Base-by-base conservation (phyloP, 2,797 vertebrate genomes). In the Coccyzus lansbergi region DNA sequence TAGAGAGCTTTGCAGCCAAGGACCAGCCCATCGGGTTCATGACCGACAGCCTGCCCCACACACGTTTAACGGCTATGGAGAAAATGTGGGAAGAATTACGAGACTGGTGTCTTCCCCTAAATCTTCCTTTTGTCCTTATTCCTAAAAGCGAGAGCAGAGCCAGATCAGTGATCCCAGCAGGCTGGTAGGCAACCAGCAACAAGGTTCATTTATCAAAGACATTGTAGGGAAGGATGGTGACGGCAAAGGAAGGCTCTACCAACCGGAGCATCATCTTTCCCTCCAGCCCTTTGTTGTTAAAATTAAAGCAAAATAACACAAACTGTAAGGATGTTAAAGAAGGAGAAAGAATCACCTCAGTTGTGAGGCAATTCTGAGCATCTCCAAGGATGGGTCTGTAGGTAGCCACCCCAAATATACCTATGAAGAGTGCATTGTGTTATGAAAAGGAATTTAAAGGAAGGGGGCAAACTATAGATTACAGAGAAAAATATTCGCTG, bases 381-480 rank as follows among this genome's bases (percentile, higher is more conserved):
- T 38, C 56, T 56, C 87, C 0, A 0, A 65, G 63, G 28, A 55
- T 0, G 0, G 25, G 53, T n/a, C 36, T 0, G 3, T 2, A 14
- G 15, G 34, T 10, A 44, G 28, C 11, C 9, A 31, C 8, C 17
- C 15, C 29, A 64, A 38, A 17, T 0, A 1, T 12, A 19, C 22
- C 34, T 5, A n/a, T 15, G 36, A 83, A 38, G 46, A 18, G 6
- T 1, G 1, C 0, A 0, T 3, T 12, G 34, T 34, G 2, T 12
- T 16, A 63, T 2, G 25, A 53, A 65, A 5, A 76, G 22, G 28
- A 36, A 26, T 1, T 6, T 28, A 83, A 75, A 86, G 12, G 15
- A 21, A 34, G 0, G 2, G 87, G 46, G 7, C 51, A 34, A 69
- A 24, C 21, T 8, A 12, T 2, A 14, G 48, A 59, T 52, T 42